Evolutionary conservation across 2,888 invertebrate genomes (phyloP).

Genomic region (Rugalucina vietnamica): DNA sequence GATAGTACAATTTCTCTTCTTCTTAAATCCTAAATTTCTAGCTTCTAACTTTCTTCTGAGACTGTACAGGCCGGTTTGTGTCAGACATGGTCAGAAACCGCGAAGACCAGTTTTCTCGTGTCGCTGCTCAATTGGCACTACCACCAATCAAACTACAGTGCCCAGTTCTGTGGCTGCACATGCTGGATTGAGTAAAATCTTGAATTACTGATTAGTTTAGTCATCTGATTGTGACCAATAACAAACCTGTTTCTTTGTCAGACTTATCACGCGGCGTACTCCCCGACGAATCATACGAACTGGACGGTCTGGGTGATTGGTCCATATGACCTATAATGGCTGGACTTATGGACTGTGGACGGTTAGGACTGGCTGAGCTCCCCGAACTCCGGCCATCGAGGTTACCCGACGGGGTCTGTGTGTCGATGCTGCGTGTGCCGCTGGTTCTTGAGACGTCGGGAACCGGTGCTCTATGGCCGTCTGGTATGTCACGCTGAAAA

Average conservation of each 20-base stretch:
- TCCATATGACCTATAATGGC: constrained; percentile 86
- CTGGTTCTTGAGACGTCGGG: constrained; percentile 87
- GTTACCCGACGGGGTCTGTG: constrained; percentile 90
- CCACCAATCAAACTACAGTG: no score
- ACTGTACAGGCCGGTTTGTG: no score
- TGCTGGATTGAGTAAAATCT: no score
- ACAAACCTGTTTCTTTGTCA: constrained; percentile 61
- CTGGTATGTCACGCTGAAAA: constrained; percentile 88
- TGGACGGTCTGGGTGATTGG: constrained; percentile 86
- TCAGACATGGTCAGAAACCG: no score
- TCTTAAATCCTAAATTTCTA: no score
- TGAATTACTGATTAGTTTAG: no score
- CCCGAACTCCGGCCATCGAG: constrained; percentile 52
- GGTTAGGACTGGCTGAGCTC: constrained; percentile 69
- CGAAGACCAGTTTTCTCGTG: no score
- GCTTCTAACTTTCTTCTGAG: no score
- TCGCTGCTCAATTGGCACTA: no score
- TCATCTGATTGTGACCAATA: no score
- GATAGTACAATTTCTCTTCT: no score
- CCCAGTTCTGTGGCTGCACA: no score
- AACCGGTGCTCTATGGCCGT: constrained; percentile 93
- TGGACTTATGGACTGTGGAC: constrained; percentile 88
- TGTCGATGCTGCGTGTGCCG: constrained; percentile 90
- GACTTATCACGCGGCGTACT: constrained; percentile 66
- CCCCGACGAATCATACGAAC: constrained; percentile 83